A percentile compares a stretch with the other conserved stretches of the same genome.
These are phyloP conservation scores for Artemia franciscana DNA, from an alignment of 1,140 invertebrate genomes.

Conservation along the genomic window DNA sequence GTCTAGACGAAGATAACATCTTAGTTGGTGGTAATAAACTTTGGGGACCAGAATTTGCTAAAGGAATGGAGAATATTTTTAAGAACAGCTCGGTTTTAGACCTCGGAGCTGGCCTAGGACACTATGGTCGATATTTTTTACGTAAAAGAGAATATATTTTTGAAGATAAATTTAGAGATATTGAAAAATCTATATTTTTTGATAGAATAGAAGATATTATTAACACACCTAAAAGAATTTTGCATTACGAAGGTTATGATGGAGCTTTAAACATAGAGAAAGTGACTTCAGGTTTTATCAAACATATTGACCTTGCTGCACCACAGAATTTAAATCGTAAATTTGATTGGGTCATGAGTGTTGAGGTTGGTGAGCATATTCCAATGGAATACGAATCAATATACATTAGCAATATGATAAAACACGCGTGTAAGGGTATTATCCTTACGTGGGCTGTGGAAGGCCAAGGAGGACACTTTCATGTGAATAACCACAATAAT, in stretches of 20 bases:
- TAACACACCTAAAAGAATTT: neutral
- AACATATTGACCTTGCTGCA: neutral
- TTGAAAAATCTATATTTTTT: neutral
- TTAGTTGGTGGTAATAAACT: neutral
- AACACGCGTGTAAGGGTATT: neutral
- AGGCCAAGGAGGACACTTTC: constrained; percentile 2
- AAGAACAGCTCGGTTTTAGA: neutral
- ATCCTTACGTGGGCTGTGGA: constrained; percentile 7
- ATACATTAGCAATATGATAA: constrained; percentile 2
- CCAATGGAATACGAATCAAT: constrained; percentile 8
- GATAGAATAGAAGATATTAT: neutral
- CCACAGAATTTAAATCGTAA: neutral
- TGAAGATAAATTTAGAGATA: neutral
- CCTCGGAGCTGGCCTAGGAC: neutral
- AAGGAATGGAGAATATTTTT: neutral
- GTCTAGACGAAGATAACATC: neutral
- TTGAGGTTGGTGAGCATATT: constrained; percentile 9
- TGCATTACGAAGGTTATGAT: neutral
- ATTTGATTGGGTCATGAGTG: constrained; percentile 7
- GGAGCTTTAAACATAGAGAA: neutral
- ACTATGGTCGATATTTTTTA: neutral
- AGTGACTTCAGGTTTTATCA: neutral
- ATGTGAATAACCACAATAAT: constrained; percentile 1
- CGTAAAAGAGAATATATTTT: neutral
- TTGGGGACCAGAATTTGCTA: neutral